Conservation (phyloP, 2,888 invertebrate genomes). For the Encarsia formosa region DNA sequence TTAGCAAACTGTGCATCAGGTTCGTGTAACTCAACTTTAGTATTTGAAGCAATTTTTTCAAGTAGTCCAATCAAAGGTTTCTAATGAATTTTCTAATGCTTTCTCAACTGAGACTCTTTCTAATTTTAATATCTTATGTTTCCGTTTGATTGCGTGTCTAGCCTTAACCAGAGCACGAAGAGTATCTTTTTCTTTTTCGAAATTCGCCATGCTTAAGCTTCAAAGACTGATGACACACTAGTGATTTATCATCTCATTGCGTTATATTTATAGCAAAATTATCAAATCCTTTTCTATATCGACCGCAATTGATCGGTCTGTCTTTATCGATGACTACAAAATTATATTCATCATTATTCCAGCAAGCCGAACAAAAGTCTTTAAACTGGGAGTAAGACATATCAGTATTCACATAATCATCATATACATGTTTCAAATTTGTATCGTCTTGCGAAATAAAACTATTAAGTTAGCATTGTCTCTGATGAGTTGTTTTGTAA, state of each 20-base stretch:
- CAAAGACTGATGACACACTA: constrained; percentile 5
- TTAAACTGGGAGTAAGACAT: constrained; percentile 30
- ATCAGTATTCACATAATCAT: constrained; percentile 32
- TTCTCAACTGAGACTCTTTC: neutral
- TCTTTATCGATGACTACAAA: constrained; percentile 32
- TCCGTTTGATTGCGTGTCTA: neutral
- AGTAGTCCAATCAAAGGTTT: neutral
- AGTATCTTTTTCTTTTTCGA: neutral
- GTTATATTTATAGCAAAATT: neutral
- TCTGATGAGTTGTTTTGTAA: neutral
- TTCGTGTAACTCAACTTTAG: too few species aligned
- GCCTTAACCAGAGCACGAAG: neutral
- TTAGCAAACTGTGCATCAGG: too few species aligned
- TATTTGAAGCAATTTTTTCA: neutral
- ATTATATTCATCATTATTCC: constrained; percentile 29
- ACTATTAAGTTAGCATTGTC: constrained; percentile 41
- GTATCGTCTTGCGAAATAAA: constrained; percentile 27
- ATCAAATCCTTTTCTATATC: constrained; percentile 28
- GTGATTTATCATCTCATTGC: neutral
- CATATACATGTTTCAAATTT: constrained; percentile 31
- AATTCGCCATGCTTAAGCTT: neutral
- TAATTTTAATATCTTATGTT: neutral
- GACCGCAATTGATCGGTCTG: constrained; percentile 24
- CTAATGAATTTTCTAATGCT: neutral
- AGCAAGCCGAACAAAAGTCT: constrained; percentile 27